These are phyloP conservation scores for Aurelia sp. DNA, from an alignment of 30 jellyfish, hydroid and myxozoan species.

Conservation along the genomic window DNA sequence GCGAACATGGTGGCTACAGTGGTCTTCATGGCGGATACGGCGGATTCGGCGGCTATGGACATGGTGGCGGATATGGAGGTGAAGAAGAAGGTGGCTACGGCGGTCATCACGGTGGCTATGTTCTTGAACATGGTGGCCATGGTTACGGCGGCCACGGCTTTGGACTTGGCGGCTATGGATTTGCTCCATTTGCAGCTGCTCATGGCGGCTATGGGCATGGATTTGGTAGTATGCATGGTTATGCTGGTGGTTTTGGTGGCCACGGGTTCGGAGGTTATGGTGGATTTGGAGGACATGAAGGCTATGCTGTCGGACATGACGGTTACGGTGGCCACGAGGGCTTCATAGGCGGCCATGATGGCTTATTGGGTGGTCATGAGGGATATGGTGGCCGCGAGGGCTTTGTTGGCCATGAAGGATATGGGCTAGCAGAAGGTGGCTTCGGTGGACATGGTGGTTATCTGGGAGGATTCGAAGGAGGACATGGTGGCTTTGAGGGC, in stretches of 20 bases:
- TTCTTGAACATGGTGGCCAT: conserved; percentile 42
- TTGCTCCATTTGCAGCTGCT: conserved; percentile 38
- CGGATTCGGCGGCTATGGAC: conserved; percentile 64
- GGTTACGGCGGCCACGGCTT: conserved; percentile 55
- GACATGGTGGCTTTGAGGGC: conserved; percentile 79
- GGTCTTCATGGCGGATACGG: conserved; percentile 59
- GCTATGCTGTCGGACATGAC: conserved; percentile 52
- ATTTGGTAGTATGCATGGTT: conserved; percentile 18
- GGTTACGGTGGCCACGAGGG: conserved; percentile 61
- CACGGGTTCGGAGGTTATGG: neutral
- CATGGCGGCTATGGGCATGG: conserved; percentile 78
- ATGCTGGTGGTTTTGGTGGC: conserved; percentile 61
- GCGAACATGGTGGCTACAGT: conserved; percentile 58
- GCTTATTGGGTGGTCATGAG: conserved; percentile 8
- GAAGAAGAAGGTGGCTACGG: conserved; percentile 59
- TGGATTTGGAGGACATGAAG: conserved; percentile 50
- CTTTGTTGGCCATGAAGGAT: conserved; percentile 72
- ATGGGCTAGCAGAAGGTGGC: conserved; percentile 53
- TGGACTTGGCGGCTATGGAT: conserved; percentile 58
- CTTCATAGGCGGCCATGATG: conserved; percentile 31
- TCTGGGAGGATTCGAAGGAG: conserved; percentile 43
- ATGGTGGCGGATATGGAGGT: conserved; percentile 27
- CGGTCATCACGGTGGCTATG: conserved; percentile 45
- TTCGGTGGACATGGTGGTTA: conserved; percentile 58
- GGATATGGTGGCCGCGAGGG: conserved; percentile 60